Evolutionary conservation across 2,797 vertebrate species (phyloP), one percentile per base, ranked within the genome.

Genomic region (Microtus obscurus): DNA sequence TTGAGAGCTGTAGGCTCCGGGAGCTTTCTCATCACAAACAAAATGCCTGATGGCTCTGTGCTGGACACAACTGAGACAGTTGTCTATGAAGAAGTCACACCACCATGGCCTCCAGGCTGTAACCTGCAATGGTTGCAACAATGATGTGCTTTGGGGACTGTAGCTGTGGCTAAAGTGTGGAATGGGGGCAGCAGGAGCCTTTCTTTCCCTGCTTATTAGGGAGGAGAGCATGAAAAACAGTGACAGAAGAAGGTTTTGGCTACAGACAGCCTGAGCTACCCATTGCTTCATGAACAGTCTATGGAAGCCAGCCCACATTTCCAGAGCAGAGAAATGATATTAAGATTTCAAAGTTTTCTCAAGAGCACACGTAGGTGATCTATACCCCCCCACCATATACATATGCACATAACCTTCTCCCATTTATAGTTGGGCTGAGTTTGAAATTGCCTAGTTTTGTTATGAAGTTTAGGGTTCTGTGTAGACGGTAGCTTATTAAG

Each of bases 21-120:
- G 92, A 45, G 71, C 96, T 27, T 94, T 96, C 74, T 85, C 34
- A 0, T 91, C 45, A 40, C 93, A 91, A 96, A 94, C 92, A 98
- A 91, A 93, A 3, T 86, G 92, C 91, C 95, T 34, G 90, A 67
- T 87, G 91, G 96, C 37, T 90, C 94, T 16, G 8, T 5, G 45
- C 29, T 17, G 2, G 94, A 95, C 93, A 95, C 73, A 90, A 94
- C 51, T 14, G 93, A 95, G 53, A 87, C 91, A 3, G 0, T 37
- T 1, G n/a, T 88, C 96, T 40, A 25, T 88, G 67, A 87, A 91
- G 89, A 86, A 95, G 31, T 89, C 23, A 0, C 34, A 1, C 10
- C 11, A 90, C 43, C 56, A 87, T n/a, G 81, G 48, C 5, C 1
- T 21, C 21, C 87, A 69, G 56, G 21, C 59, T 40, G 1, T 37